Conservation (phyloP, 2,888 invertebrate species). For the Ophion obscuratus region DNA sequence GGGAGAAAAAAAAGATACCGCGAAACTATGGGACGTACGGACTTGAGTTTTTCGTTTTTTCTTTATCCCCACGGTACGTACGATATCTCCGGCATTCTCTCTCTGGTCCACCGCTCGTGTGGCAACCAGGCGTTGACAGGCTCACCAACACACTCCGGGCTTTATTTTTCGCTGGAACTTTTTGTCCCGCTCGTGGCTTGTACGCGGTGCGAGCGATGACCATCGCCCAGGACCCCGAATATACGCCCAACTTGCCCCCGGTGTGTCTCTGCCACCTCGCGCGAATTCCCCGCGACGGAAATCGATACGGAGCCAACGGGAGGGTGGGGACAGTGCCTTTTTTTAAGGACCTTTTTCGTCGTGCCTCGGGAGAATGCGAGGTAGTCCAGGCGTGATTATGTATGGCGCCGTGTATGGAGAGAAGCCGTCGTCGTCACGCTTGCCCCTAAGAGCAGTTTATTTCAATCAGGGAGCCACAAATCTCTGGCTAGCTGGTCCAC, state of each 20-base stretch:
- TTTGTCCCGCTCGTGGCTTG: slow-evolving; percentile 34
- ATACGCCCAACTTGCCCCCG: slow-evolving; percentile 31
- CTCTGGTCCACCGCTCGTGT: slow-evolving; percentile 44
- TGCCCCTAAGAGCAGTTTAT: slow-evolving; percentile 76
- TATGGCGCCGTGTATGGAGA: slow-evolving; percentile 20
- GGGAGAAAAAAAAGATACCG: slow-evolving; percentile 9
- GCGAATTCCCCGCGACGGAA: slow-evolving; percentile 53
- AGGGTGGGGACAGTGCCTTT: slow-evolving; percentile 15
- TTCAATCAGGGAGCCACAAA: slow-evolving; percentile 80
- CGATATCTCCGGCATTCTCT: slow-evolving; percentile 40
- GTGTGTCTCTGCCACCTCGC: slow-evolving; percentile 46
- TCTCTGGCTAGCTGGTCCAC: slow-evolving; percentile 72
- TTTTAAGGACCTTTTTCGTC: slow-evolving; percentile 14
- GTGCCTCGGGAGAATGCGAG: slow-evolving; percentile 41
- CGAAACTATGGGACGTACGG: slow-evolving; percentile 37
- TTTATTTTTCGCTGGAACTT: slow-evolving; percentile 22
- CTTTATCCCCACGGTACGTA: slow-evolving; percentile 15
- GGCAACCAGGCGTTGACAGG: slow-evolving; percentile 65
- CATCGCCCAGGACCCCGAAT: slow-evolving; percentile 56
- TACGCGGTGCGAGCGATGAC: slow-evolving; percentile 55
- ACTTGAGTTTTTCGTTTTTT: slow-evolving; percentile 14
- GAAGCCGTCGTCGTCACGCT: slow-evolving; percentile 47
- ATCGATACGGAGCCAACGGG: slow-evolving; percentile 54
- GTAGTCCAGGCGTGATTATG: slow-evolving; percentile 46
- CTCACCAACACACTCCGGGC: slow-evolving; percentile 45